A percentile compares a stretch with the other conserved stretches of the same genome.
Conservation (phyloP, 2,113 vertebrate species). For the Varanus komodoensis region DNA sequence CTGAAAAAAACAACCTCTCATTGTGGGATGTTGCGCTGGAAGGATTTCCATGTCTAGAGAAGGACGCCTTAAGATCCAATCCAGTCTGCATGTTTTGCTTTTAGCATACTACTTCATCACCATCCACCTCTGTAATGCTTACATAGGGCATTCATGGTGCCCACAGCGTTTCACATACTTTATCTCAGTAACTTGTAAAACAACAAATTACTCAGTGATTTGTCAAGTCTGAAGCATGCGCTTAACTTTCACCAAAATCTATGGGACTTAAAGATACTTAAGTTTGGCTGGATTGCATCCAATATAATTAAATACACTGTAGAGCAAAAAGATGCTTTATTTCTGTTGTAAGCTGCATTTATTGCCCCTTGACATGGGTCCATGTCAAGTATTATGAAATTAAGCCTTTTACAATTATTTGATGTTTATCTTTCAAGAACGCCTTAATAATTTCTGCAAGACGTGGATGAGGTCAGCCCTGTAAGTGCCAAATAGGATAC, state of each 20-base stretch:
- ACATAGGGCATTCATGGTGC: not conserved
- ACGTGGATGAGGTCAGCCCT: conserved; percentile 48
- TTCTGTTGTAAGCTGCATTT: conserved; percentile 39
- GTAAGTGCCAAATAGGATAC: conserved; percentile 56
- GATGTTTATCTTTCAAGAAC: conserved; percentile 58
- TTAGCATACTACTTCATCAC: not conserved
- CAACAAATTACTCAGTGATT: not conserved
- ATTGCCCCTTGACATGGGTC: conserved; percentile 36
- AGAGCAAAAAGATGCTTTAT: conserved; percentile 39
- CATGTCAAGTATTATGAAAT: conserved; percentile 41
- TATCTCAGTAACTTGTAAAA: conserved; percentile 4
- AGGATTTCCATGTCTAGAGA: not conserved
- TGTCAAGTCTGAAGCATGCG: not conserved
- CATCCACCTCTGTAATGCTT: not conserved
- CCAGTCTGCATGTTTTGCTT: not conserved
- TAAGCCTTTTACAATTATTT: conserved; percentile 49
- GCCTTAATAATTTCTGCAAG: conserved; percentile 60
- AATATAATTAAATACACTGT: conserved; percentile 47
- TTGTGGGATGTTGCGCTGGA: not conserved
- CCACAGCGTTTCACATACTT: not conserved
- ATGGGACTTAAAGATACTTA: conserved; percentile 15
- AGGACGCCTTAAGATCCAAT: not conserved
- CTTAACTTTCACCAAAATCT: conserved; percentile 9
- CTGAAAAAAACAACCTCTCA: not conserved
- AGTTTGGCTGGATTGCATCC: not conserved